A percentile compares a stretch with the other conserved stretches of the same genome.
Evolutionary conservation across 1,140 invertebrate species (phyloP).

Genomic region (Aphidius ervi): DNA sequence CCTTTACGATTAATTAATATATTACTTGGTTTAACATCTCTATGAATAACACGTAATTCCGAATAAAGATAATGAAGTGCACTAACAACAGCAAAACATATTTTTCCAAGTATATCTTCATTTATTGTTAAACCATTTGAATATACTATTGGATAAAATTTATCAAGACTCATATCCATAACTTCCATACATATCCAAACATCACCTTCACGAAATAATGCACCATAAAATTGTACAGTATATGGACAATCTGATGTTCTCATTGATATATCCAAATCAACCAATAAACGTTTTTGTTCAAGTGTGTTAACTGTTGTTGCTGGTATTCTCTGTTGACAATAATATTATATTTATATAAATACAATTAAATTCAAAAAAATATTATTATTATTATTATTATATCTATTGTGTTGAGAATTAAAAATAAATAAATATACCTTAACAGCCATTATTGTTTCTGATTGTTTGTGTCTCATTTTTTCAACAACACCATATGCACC

Average conservation of each 20-base stretch:
- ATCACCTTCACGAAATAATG: slow-evolving; percentile 91
- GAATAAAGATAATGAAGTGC: slow-evolving; percentile 93
- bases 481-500: slow-evolving; percentile 96
- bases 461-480: slow-evolving; percentile 89
- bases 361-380: slow-evolving; percentile 3
- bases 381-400: slow-evolving; percentile 13
- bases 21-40: slow-evolving; percentile 99
- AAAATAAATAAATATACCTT: slow-evolving; percentile 63
- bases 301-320: slow-evolving; percentile 88
- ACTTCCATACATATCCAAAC: slow-evolving; percentile 99
- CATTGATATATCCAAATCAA: slow-evolving; percentile 95
- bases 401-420: slow-evolving; percentile 8
- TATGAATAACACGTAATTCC: slow-evolving; percentile 89
- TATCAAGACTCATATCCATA: slow-evolving; percentile 97
- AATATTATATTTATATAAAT: slow-evolving; percentile 8
- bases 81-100: slow-evolving; percentile 90
- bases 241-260: slow-evolving; percentile 92
- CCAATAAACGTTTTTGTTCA: slow-evolving; percentile 89
- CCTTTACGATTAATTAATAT: slow-evolving; percentile 92
- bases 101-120: slow-evolving; percentile 92
- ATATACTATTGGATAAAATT: slow-evolving; percentile 87
- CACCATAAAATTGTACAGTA: slow-evolving; percentile 97
- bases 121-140: slow-evolving; percentile 75
- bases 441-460: slow-evolving; percentile 88
- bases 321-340: slow-evolving; percentile 75